phyloP scores from a whole-genome alignment of 2,113 vertebrate genomes.

The Nipponia nippon region DNA sequence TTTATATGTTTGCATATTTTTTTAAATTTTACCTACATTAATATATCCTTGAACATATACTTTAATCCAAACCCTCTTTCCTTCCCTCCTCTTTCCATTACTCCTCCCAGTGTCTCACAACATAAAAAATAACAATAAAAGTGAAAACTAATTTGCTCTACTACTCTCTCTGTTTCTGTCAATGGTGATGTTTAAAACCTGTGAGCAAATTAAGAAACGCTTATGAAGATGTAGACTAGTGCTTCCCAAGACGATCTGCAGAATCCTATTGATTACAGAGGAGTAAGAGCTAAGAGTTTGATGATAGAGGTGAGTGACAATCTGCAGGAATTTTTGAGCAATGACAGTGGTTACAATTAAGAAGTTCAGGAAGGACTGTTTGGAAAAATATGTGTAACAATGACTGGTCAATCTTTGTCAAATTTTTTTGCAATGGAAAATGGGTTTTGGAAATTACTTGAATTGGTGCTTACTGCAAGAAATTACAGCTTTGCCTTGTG shows the following conservation, averaged over 20 bases:
- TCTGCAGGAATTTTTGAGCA: not conserved
- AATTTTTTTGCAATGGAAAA: not conserved
- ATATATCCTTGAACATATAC: not conserved
- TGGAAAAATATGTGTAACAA: not conserved
- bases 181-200: not conserved
- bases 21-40: not conserved
- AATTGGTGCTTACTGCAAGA: not conserved
- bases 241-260: not conserved
- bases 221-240: not conserved
- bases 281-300: not conserved
- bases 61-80: not conserved
- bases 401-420: not conserved
- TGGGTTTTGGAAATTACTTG: not conserved
- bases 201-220: not conserved
- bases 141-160: not conserved
- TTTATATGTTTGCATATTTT: not conserved
- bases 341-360: not conserved
- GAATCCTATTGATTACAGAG: not conserved
- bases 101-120: not conserved
- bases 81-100: not conserved
- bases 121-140: not conserved
- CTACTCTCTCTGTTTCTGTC: not conserved
- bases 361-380: not conserved
- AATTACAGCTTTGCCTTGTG: not conserved
- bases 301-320: not conserved